These are phyloP conservation scores for Calliopum simillimum DNA, from an alignment of 2,888 invertebrate species.

Conservation along the genomic window DNA sequence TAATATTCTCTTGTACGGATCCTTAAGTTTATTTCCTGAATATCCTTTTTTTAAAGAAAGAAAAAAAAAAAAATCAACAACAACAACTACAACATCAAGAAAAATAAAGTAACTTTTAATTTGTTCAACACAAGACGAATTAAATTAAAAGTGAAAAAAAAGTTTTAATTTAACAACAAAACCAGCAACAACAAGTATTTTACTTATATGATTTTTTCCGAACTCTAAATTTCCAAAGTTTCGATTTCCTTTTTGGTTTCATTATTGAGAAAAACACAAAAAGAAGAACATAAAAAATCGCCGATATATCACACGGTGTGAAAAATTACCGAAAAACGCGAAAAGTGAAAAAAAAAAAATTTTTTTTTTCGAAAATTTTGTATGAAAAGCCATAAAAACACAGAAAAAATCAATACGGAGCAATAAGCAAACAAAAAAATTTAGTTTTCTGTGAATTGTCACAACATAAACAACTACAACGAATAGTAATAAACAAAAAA, in stretches of 20 bases:
- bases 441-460: constrained; percentile 51
- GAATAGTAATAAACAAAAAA: constrained; percentile 8
- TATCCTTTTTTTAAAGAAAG: constrained; percentile 49
- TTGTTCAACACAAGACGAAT: constrained; percentile 19
- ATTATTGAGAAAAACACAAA: constrained; percentile 37
- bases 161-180: constrained; percentile 42
- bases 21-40: constrained; percentile 63
- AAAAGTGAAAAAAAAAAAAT: constrained; percentile 24
- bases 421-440: constrained; percentile 50
- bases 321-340: constrained; percentile 34
- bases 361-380: neutral
- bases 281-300: constrained; percentile 52
- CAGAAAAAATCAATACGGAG: constrained; percentile 27
- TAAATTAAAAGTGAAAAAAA: constrained; percentile 26
- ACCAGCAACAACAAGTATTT: constrained; percentile 39
- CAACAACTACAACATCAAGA: constrained; percentile 34
- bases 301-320: constrained; percentile 35
- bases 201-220: constrained; percentile 34
- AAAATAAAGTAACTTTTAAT: constrained; percentile 51
- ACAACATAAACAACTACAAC: constrained; percentile 23
- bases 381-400: constrained; percentile 9
- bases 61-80: constrained; percentile 2
- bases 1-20: constrained; percentile 66
- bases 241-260: constrained; percentile 35
- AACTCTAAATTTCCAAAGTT: constrained; percentile 39